phyloP scores from a whole-genome alignment of 2,113 vertebrate species.

The Patagioenas fasciata region DNA sequence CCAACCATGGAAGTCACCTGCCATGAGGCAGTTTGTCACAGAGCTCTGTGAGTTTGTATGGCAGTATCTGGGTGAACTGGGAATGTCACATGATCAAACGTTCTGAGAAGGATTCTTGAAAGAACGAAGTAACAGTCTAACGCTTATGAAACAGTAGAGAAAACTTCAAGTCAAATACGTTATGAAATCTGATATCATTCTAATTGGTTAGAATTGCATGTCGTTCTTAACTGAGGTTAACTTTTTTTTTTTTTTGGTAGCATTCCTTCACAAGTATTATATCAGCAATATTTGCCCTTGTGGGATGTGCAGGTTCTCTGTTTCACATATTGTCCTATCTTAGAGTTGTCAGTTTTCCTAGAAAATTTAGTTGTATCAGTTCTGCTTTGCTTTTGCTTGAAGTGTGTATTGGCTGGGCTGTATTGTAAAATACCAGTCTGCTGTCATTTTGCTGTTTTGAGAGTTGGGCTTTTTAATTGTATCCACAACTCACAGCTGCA shows the following conservation, averaged over 20 bases:
- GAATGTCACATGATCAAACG: neutral
- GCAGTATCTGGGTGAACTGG: neutral
- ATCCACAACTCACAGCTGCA: neutral
- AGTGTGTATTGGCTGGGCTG: neutral
- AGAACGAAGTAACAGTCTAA: neutral
- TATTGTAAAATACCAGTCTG: neutral
- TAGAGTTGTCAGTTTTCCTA: neutral
- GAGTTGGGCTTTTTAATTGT: neutral
- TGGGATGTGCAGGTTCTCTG: neutral
- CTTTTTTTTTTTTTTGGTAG: neutral
- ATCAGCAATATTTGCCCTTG: neutral
- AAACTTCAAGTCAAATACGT: neutral
- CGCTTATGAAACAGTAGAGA: neutral
- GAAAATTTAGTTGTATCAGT: neutral
- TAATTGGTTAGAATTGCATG: neutral
- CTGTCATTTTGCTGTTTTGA: neutral
- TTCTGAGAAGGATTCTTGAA: neutral
- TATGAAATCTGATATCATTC: neutral
- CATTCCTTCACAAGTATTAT: neutral
- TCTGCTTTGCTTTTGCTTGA: neutral
- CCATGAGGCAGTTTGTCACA: neutral
- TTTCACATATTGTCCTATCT: neutral
- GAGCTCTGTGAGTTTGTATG: neutral
- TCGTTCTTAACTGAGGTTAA: neutral
- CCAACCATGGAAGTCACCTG: neutral